Base-by-base conservation (phyloP, 2,888 invertebrate species). In the Glaucopsyche alexis region DNA sequence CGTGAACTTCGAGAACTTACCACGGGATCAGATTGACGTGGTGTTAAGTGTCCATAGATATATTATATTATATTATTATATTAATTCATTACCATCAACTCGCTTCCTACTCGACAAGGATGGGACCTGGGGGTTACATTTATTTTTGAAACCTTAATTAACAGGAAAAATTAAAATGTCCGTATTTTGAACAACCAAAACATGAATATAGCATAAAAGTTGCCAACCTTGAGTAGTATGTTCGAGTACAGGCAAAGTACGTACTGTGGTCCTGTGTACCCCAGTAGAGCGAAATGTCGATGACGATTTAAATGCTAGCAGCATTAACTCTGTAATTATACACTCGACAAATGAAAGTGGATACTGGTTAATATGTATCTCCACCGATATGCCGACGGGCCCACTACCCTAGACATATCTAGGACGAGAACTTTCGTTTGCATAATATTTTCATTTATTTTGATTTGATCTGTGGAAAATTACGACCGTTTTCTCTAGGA, bases 391-490 rank as follows among this genome's bases (percentile, higher is more conserved):
- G 19, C 55, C 42, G 42, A 11, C 11, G 13, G 47, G 11, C 11
- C 29, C 29, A 60, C 60, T 60, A 60, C 60, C 60, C 60, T 60
- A 60, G 60, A 60, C 60, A 7, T 60, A 29, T 60, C 60, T 60
- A 60, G 29, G 14, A 60, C 29, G 29, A 60, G 5, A 29, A 29
- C 60, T 60, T 60, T 60, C 60, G 14, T 60, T 60, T 38, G 60
- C 60, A 29, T 16, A 60, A 29, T 16, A 60, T 60, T 60, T 60
- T 60, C 14, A 60, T 60, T 60, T 38, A 11, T 11, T 60, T 60
- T 1, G 55, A 19, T 19, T 60, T 60, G 4, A 60, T 60, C 19
- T 19, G 19, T 60, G 19, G 55, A 60, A 19, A 60, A 11, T 29
- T 19, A 52, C 19, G 5, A 19, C 19, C 55, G 19, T 16, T 29